Percentiles rank a stretch among this genome's conserved stretches.
Evolutionary conservation across 2,113 vertebrate genomes (phyloP).

Genomic region (Rousettus leschenaultii): DNA sequence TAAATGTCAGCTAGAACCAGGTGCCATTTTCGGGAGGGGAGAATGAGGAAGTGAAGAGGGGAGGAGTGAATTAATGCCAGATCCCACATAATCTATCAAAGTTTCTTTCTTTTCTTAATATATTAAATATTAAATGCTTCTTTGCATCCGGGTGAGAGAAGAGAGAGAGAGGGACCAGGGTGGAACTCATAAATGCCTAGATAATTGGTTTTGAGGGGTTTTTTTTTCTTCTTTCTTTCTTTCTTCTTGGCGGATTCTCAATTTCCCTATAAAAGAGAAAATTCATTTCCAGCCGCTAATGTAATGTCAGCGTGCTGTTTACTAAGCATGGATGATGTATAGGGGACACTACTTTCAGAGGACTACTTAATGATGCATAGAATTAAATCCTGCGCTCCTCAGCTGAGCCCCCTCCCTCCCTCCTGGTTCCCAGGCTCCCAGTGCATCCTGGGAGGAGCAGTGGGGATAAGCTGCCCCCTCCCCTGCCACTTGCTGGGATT

Average conservation of each 20-base stretch:
- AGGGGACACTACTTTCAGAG: slow-evolving; percentile 96
- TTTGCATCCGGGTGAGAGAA: slow-evolving; percentile 77
- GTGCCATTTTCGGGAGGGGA: not conserved
- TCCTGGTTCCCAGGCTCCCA: slow-evolving; percentile 79
- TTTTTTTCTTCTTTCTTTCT: slow-evolving; percentile 68
- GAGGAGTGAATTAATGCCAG: slow-evolving; percentile 60
- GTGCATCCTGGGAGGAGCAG: slow-evolving; percentile 70
- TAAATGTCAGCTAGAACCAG: slow-evolving; percentile 70
- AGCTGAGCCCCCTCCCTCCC: slow-evolving; percentile 92
- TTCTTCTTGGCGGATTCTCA: slow-evolving; percentile 92
- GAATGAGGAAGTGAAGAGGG: slow-evolving; percentile 49
- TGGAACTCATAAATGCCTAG: slow-evolving; percentile 79
- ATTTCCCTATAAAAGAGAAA: slow-evolving; percentile 97
- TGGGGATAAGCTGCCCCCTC: not conserved
- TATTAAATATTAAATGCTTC: slow-evolving; percentile 79
- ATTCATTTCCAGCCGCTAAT: slow-evolving; percentile 99
- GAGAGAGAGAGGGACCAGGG: slow-evolving; percentile 68
- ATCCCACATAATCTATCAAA: slow-evolving; percentile 76
- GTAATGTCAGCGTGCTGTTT: slow-evolving; percentile 98
- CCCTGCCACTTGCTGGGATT: not conserved
- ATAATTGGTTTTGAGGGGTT: slow-evolving; percentile 80
- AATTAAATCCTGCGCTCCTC: slow-evolving; percentile 97
- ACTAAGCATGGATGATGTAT: slow-evolving; percentile 99
- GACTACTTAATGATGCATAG: slow-evolving; percentile 99
- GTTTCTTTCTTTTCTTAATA: slow-evolving; percentile 80